Percentiles rank a stretch among this genome's conserved stretches.
Conservation (phyloP, 2,888 invertebrate genomes). For the Epistrophe grossulariae region DNA sequence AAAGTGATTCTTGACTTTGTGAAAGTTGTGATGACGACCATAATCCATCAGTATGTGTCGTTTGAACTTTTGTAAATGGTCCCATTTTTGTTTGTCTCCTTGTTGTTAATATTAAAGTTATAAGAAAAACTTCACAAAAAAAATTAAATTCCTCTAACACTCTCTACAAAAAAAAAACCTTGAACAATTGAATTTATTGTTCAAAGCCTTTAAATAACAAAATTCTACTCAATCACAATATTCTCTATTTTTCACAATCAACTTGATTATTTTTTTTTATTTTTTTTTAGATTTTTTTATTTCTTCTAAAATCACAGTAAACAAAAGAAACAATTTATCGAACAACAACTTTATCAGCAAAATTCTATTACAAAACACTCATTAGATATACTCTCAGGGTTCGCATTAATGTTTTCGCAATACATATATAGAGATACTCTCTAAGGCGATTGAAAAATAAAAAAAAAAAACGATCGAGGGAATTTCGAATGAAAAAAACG, state of each 20-base stretch:
- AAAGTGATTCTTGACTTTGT: slow-evolving; percentile 47
- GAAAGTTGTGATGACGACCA: slow-evolving; percentile 48
- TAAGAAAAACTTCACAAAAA: background rate
- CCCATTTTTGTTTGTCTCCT: slow-evolving; percentile 44
- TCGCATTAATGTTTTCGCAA: slow-evolving; percentile 47
- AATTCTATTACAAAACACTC: slow-evolving; percentile 17
- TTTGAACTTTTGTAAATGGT: slow-evolving; percentile 66
- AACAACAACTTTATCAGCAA: slow-evolving; percentile 54
- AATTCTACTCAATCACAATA: background rate
- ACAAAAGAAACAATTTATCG: slow-evolving; percentile 58
- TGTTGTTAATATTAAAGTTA: background rate
- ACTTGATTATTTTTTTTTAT: background rate
- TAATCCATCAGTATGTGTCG: slow-evolving; percentile 53
- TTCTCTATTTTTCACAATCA: slow-evolving; percentile 23
- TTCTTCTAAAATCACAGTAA: slow-evolving; percentile 55
- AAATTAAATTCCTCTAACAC: slow-evolving; percentile 12
- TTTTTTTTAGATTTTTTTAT: background rate
- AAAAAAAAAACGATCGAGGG: slow-evolving; percentile 22
- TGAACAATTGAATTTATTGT: slow-evolving; percentile 1
- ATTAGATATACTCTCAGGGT: slow-evolving; percentile 30
- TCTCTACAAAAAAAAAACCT: slow-evolving; percentile 4
- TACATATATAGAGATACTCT: background rate
- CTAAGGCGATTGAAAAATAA: slow-evolving; percentile 9
- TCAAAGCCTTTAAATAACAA: background rate
- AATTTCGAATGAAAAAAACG: slow-evolving; percentile 61